phyloP scores from a whole-genome alignment of 2,888 invertebrate species.

The Periphyllus acericola region DNA sequence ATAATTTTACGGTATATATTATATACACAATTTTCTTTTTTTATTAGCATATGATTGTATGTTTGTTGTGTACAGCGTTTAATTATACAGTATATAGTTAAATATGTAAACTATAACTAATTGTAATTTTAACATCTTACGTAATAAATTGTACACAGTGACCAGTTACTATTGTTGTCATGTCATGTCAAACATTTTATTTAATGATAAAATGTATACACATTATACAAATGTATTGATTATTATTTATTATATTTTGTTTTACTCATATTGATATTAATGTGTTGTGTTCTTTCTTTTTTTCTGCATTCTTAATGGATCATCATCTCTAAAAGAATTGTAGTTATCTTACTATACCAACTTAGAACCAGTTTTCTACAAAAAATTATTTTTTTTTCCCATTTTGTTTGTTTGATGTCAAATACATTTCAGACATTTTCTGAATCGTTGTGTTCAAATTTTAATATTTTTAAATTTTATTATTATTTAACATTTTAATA shows the following conservation, averaged over 20 bases:
- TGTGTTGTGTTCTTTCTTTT: too few species aligned
- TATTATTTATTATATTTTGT: constrained; percentile 14
- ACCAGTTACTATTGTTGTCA: constrained; percentile 17
- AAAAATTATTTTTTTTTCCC: too few species aligned
- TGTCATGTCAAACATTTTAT: constrained; percentile 22
- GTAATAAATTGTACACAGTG: neutral
- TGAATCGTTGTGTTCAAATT: too few species aligned
- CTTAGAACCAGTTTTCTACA: too few species aligned
- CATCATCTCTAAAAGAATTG: too few species aligned
- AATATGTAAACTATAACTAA: constrained; percentile 7
- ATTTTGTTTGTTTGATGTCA: too few species aligned
- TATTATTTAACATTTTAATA: too few species aligned
- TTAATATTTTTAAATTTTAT: too few species aligned
- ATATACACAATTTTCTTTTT: constrained; percentile 6
- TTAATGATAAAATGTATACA: constrained; percentile 8
- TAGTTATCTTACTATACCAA: too few species aligned
- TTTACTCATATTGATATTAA: too few species aligned
- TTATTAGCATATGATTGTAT: neutral
- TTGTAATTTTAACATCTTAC: constrained; percentile 20
- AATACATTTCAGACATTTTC: too few species aligned
- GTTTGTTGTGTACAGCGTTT: neutral
- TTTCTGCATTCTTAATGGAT: too few species aligned
- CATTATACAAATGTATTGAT: constrained; percentile 17
- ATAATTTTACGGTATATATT: constrained; percentile 37
- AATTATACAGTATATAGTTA: constrained; percentile 17